Evolutionary conservation across 2,797 vertebrate species (phyloP).

Genomic region (Pangasius krempfi): DNA sequence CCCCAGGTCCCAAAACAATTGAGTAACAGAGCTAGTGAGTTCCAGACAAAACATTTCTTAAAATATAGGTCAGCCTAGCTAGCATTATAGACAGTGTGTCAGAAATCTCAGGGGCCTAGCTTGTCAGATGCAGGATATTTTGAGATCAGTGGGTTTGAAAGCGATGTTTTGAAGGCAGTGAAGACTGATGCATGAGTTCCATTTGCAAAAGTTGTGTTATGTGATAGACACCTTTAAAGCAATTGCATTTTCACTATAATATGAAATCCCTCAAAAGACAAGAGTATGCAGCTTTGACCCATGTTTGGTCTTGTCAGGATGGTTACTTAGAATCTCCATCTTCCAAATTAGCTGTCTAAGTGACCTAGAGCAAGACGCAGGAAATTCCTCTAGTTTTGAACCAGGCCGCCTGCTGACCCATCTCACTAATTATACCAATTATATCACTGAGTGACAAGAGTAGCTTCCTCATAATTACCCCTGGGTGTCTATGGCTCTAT

Average conservation of each 20-base stretch:
- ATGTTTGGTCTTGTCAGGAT: conserved; percentile 13
- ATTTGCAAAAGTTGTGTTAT: background rate
- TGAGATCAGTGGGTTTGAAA: background rate
- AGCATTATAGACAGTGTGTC: background rate
- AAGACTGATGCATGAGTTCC: background rate
- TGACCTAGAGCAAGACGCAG: conserved; percentile 55
- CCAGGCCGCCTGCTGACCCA: conserved; percentile 55
- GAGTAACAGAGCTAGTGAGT: background rate
- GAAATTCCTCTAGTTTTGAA: conserved; percentile 59
- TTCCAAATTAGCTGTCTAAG: conserved; percentile 34
- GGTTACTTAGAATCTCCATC: conserved; percentile 35
- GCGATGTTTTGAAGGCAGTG: background rate
- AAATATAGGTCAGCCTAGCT: conserved; percentile 42
- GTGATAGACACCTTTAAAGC: background rate
- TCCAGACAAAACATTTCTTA: conserved; percentile 24
- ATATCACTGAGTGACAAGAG: conserved; percentile 33
- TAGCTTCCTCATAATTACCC: conserved; percentile 53
- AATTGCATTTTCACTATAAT: background rate
- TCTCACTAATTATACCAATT: conserved; percentile 60
- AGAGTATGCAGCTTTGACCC: background rate
- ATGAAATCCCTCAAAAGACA: background rate
- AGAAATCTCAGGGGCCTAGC: background rate
- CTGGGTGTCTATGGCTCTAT: conserved; percentile 36
- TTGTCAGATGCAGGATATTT: conserved; percentile 9
- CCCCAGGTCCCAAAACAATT: conserved; percentile 28